Percentiles rank a stretch among this genome's conserved stretches.
phyloP scores from a whole-genome alignment of 2,888 invertebrate species.

The Beris chalybata region DNA sequence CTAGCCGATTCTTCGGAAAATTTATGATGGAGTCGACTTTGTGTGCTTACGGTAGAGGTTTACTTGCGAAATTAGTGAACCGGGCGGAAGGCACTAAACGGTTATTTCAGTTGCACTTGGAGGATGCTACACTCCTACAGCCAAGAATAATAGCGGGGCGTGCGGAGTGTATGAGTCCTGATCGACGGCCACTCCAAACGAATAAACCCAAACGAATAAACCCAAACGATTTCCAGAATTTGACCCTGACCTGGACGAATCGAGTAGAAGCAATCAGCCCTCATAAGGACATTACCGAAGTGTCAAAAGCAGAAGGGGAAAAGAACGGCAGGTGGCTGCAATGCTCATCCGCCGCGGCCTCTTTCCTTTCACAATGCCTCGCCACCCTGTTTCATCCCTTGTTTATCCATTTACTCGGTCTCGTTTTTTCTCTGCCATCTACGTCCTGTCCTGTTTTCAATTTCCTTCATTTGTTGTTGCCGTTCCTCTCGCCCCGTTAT shows the following conservation, averaged over 20 bases:
- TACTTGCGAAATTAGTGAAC: constrained; percentile 14
- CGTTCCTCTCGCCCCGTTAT: too few relatives aligned
- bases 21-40: constrained; percentile 3
- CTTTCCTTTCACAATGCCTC: not conserved
- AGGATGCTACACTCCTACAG: not conserved
- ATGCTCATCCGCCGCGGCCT: not conserved
- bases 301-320: too few relatives aligned
- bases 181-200: not conserved
- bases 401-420: constrained; percentile 16
- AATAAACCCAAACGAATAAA: too few relatives aligned
- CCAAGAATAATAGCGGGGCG: not conserved
- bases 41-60: constrained; percentile 19
- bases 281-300: too few relatives aligned
- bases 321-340: too few relatives aligned
- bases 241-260: too few relatives aligned
- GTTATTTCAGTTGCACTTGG: not conserved
- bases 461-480: constrained; percentile 15
- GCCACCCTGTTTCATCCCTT: constrained; percentile 9
- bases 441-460: constrained; percentile 8
- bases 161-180: not conserved
- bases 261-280: too few relatives aligned
- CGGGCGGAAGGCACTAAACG: constrained; percentile 8
- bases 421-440: not conserved
- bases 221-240: too few relatives aligned
- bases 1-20: constrained; percentile 1